Conservation (phyloP, 2,888 invertebrate genomes). For the Synanthedon formicaeformis region DNA sequence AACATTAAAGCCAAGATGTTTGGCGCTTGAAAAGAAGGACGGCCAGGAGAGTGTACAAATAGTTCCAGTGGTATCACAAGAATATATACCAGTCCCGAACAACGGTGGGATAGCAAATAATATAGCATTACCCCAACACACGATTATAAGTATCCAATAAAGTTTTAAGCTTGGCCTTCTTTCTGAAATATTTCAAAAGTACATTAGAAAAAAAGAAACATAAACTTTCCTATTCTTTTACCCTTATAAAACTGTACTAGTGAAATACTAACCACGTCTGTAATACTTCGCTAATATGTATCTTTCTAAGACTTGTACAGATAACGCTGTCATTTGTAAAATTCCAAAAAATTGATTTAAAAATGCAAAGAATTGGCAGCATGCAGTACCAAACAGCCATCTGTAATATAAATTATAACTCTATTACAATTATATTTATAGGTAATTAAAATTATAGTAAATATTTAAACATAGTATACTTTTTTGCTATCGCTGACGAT, state of each 20-base stretch:
- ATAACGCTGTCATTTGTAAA: slow-evolving; percentile 62
- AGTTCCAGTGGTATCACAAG: slow-evolving; percentile 63
- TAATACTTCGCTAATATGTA: slow-evolving; percentile 56
- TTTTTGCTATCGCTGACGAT: slow-evolving; percentile 62
- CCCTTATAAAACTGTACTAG: neutral
- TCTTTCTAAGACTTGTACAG: slow-evolving; percentile 61
- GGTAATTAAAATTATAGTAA: slow-evolving; percentile 2
- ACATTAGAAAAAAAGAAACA: neutral
- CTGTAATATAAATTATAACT: slow-evolving; percentile 30
- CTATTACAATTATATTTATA: neutral
- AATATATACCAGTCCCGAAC: slow-evolving; percentile 60
- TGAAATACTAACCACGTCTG: slow-evolving; percentile 45
- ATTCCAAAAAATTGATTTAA: slow-evolving; percentile 67
- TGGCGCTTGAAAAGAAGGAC: slow-evolving; percentile 36
- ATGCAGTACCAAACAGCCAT: slow-evolving; percentile 66
- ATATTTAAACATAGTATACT: slow-evolving; percentile 25
- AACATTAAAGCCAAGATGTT: slow-evolving; percentile 53
- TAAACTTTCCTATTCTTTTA: neutral
- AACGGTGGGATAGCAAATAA: slow-evolving; percentile 60
- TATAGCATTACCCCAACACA: slow-evolving; percentile 50
- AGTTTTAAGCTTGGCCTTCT: slow-evolving; percentile 46
- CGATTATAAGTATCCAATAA: slow-evolving; percentile 51
- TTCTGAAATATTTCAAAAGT: slow-evolving; percentile 25
- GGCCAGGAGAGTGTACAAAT: slow-evolving; percentile 62
- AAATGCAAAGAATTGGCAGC: slow-evolving; percentile 69